Evolutionary conservation across 2,797 vertebrate genomes (phyloP), one percentile per base, ranked within the genome.

Genomic region (Triplophysa yarkandensis): DNA sequence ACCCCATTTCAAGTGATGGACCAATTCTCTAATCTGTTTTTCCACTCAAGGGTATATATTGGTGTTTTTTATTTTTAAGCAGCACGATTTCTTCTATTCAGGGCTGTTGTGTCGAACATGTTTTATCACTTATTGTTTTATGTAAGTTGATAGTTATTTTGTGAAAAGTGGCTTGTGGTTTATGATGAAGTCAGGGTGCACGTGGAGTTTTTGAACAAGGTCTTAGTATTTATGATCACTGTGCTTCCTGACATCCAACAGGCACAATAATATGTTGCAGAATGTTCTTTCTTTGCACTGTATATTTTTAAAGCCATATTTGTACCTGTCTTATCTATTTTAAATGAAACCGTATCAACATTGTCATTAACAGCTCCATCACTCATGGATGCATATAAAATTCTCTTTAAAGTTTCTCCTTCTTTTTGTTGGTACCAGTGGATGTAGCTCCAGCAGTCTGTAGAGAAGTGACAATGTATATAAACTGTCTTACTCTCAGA

Each of bases 241-340:
- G 67, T 79, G 76, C 60, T 1, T 0, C 41, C 2, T 14, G 6
- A 65, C 7, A 48, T 23, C 77, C 82, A 85, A 7, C 72, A 81
- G 19, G 79, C 78, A 25, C 80, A 85, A 46, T 76, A 83, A 70
- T 85, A 83, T 2, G 30, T 17, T 5, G 65, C 77, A 9, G 55
- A 73, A 58, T 74, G 46, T n/a, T 71, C 61, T 1, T 4, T 11
- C 11, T 50, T 62, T 2, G 79, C 17, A 16, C 10, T 13, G 1
- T 10, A 0, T 19, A 83, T 83, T 50, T 63, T 80, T 23, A 85
- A 50, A 60, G 25, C 43, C 34, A 67, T 34, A 39, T 66, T 23
- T 7, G 16, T 13, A 2, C 1, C 11, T 41, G 23, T 76, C 28
- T 54, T 74, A 2, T 65, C 46, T 9, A 43, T 14, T 25, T 76